Evolutionary conservation across 2,888 invertebrate species (phyloP).

Genomic region (Athalia circularis): DNA sequence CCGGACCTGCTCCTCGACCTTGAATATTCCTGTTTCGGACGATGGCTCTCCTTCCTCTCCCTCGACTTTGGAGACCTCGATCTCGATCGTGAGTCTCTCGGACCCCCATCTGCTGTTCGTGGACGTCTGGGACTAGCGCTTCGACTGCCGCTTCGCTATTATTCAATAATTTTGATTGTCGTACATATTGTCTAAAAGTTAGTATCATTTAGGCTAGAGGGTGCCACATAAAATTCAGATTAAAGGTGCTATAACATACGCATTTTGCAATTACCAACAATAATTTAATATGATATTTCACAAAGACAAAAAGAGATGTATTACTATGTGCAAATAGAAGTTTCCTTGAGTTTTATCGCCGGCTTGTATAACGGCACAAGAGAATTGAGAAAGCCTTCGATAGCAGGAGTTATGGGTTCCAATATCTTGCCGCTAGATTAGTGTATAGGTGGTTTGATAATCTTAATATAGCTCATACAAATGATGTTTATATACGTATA

Average conservation of each 20-base stretch:
- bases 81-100: conserved; percentile 69
- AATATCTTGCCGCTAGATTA: background rate
- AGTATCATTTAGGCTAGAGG: too few relatives aligned
- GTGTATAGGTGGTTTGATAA: background rate
- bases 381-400: background rate
- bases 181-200: too few relatives aligned
- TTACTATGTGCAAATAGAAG: too few relatives aligned
- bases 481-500: background rate
- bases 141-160: conserved; percentile 66
- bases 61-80: conserved; percentile 71
- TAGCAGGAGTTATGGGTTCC: background rate
- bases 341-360: too few relatives aligned
- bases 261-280: too few relatives aligned
- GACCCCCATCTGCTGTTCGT: conserved; percentile 62
- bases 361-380: too few relatives aligned
- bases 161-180: conserved; percentile 23
- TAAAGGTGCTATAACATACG: too few relatives aligned
- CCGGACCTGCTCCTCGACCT: conserved; percentile 71
- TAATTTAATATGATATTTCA: too few relatives aligned
- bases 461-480: background rate
- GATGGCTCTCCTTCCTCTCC: conserved; percentile 69
- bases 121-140: conserved; percentile 69
- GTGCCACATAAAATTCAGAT: too few relatives aligned
- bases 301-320: too few relatives aligned
- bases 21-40: conserved; percentile 71